Evolutionary conservation across 1,140 invertebrate genomes (phyloP), one percentile per base, ranked within the genome.

Genomic region (Drepana arcuata): DNA sequence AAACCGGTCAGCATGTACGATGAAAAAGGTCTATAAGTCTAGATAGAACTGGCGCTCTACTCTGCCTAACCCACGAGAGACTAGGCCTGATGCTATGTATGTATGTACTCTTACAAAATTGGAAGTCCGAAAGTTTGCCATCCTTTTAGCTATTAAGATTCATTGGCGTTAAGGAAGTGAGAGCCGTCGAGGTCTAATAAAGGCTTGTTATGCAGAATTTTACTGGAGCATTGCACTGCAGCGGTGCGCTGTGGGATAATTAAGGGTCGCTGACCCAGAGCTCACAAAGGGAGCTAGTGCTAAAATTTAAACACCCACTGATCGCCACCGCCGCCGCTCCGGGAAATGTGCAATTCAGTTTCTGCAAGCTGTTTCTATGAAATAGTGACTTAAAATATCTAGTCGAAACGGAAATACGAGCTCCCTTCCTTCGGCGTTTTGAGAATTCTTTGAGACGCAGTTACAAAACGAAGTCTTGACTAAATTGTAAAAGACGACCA

Each of bases 151-250:
- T 41, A 48, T 50, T 43, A 50, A 48, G 30, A 38, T 18, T n/a
- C 27, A 51, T 44, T 48, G 50, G 33, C 27, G 38, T 47, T 48
- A 52, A 62, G 57, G 60, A 70, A 64, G 57, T 46, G 38, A 44
- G 55, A 50, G 48, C 41, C 53, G 43, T 48, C 54, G 53, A 56
- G 48, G 51, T 67, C 61, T 72, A 80, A 77, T 80, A 77, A 80
- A 77, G 72, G 48, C 71, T 80, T 66, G 72, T 77, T 80, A 77
- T 75, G 65, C 64, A 68, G 64, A 73, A 80, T 74, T 78, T 75
- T 80, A 80, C 69, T 78, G 69, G 75, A 69, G 63, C 75, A 71
- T 73, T 80, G 73, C 72, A 73, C 72, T 57, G 59, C 52, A 48
- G 45, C 57, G 42, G 61, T 63, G 60, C 59, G 52, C 29, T 48